Base-by-base conservation (phyloP, 2,113 vertebrate species). In the Murina feae region DNA sequence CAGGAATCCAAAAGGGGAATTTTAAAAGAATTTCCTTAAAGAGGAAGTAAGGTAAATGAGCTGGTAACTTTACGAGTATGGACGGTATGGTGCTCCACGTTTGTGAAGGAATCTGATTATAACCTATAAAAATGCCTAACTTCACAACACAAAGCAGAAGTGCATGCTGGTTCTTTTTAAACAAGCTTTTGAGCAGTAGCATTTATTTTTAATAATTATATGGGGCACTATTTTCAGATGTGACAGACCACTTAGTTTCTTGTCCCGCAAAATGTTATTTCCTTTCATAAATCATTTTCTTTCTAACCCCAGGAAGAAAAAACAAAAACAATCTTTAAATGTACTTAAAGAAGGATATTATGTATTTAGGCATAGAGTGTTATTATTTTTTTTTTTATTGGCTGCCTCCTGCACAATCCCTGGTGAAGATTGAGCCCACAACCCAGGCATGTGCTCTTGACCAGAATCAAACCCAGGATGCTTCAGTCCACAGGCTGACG, bases 21-120 rank as follows among this genome's bases (percentile, higher is more conserved):
- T 96, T 39, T 79, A 25, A 94, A 97, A 78, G 85, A 91, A 94
- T 35, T 88, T 63, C 37, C 47, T 23, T n/a, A 53, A n/a, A 92
- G n/a, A 90, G 72, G 91, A 95, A 93, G 32, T 88, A 88, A 87
- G 75, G 35, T 88, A 17, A 78, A 58, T 0, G 32, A n/a, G 82
- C 20, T 6, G 83, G 65, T 93, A 14, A 12, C 60, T 86, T 94
- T 93, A 35, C 60, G 20, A 3, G 12, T 20, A 13, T 23, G 53
- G 32, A 32, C 87, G 30, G 28, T 69, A 10, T 3, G 2, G n/a
- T 49, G 20, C 25, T 39, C 20, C 0, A 2, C 30, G 18, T 90
- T 86, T 30, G 11, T 55, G 23, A 85, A 81, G 90, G 47, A 76
- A 95, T 93, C 32, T 86, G 76, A 44, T 44, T 91, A 89, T 68